These are phyloP conservation scores for Pheosia gnoma DNA, from an alignment of 2,888 invertebrate genomes.

Conservation along the genomic window DNA sequence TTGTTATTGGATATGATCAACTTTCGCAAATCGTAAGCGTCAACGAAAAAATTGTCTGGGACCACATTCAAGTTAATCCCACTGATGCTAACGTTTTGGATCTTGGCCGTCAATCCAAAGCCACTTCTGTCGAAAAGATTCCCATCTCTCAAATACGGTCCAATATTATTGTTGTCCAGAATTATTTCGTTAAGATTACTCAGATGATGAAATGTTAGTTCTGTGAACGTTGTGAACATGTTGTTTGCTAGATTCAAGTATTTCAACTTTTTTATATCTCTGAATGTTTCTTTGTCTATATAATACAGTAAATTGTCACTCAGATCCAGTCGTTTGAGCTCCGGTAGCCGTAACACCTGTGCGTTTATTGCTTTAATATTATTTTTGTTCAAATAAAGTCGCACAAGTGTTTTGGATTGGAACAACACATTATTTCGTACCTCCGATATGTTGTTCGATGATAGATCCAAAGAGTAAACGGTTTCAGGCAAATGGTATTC, in stretches of 20 bases:
- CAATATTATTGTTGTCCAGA: constrained; percentile 74
- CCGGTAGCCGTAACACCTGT: constrained; percentile 58
- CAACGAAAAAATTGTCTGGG: constrained; percentile 70
- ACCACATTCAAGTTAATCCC: constrained; percentile 58
- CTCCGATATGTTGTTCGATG: constrained; percentile 59
- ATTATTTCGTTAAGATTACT: constrained; percentile 66
- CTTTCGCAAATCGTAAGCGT: constrained; percentile 72
- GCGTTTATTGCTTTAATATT: constrained; percentile 52
- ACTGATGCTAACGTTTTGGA: constrained; percentile 61
- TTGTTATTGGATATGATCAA: constrained; percentile 82
- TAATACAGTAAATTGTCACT: constrained; percentile 65
- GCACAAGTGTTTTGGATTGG: constrained; percentile 52
- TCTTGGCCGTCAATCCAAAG: constrained; percentile 64
- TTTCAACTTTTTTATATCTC: constrained; percentile 62
- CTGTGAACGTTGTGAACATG: constrained; percentile 63
- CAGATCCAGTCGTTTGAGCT: constrained; percentile 68
- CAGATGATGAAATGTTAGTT: constrained; percentile 67
- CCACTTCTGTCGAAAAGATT: constrained; percentile 71
- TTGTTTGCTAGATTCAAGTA: constrained; percentile 76
- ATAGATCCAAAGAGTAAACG: constrained; percentile 62
- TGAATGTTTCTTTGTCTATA: constrained; percentile 67
- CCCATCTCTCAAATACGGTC: constrained; percentile 52
- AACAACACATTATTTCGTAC: constrained; percentile 49
- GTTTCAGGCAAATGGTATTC: constrained; percentile 54
- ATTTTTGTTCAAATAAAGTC: constrained; percentile 62